Percentiles rank a stretch among this genome's conserved stretches.
phyloP scores from a whole-genome alignment of 2,888 invertebrate species.

The Eupithecia abbreviata region DNA sequence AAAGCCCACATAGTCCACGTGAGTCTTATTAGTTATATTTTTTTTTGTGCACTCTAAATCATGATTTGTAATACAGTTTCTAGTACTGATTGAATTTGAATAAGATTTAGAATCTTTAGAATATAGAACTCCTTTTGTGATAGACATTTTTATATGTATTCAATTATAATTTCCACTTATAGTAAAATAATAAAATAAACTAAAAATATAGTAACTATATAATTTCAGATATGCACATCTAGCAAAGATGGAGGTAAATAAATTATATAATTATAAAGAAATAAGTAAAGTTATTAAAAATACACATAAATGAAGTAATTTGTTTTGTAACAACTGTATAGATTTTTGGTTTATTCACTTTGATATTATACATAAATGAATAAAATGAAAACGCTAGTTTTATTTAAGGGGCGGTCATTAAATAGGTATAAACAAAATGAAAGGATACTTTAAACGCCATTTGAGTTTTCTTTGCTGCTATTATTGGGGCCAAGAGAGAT shows the following conservation, averaged over 20 bases:
- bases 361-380: not conserved
- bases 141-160: not conserved
- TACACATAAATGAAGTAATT: not conserved
- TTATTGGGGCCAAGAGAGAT: not conserved
- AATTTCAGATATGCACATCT: not conserved
- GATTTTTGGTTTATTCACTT: not conserved
- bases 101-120: not conserved
- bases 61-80: not conserved
- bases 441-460: not conserved
- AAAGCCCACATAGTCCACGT: not conserved
- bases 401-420: not conserved
- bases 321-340: not conserved
- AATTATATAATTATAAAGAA: not conserved
- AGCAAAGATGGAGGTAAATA: not conserved
- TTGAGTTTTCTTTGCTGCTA: not conserved
- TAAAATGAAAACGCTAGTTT: not conserved
- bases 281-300: not conserved
- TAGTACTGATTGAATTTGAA: not conserved
- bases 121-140: not conserved
- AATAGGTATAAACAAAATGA: not conserved
- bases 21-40: not conserved
- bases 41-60: not conserved
- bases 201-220: too few relatives aligned
- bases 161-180: not conserved
- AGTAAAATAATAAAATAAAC: not conserved